Evolutionary conservation across 2,888 invertebrate genomes (phyloP).

Genomic region (Nomada fucata): DNA sequence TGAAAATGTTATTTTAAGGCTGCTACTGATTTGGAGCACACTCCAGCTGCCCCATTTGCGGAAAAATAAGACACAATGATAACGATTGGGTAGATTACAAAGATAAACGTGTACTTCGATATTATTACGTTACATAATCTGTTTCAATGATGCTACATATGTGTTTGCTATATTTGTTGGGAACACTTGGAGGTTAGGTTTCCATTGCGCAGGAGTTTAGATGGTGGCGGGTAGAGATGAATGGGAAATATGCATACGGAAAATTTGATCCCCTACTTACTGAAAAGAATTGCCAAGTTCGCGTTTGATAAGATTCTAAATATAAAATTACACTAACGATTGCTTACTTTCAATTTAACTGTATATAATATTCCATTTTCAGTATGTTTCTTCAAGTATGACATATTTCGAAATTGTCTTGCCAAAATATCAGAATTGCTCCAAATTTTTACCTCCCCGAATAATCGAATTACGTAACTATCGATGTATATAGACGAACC

Average conservation of each 20-base stretch:
- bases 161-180: slow-evolving; percentile 42
- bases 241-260: background rate
- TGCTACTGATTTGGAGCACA: background rate
- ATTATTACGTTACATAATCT: slow-evolving; percentile 67
- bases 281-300: no score
- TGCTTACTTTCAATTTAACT: no score
- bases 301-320: background rate
- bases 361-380: background rate
- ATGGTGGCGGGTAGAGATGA: slow-evolving; percentile 30
- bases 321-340: background rate
- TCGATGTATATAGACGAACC: slow-evolving; percentile 32
- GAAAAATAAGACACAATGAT: background rate
- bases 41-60: no score
- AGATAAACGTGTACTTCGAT: background rate
- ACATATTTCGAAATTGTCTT: background rate
- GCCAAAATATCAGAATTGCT: background rate
- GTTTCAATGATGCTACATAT: slow-evolving; percentile 29
- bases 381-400: background rate
- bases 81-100: background rate
- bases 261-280: background rate
- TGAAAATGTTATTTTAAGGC: background rate
- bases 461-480: slow-evolving; percentile 59
- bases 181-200: slow-evolving; percentile 68
- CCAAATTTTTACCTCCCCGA: slow-evolving; percentile 19
- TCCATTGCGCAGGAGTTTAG: slow-evolving; percentile 52